A percentile compares a stretch with the other conserved stretches of the same genome.
These are phyloP conservation scores for Cephus runcator DNA, from an alignment of 2,888 invertebrate species.

Conservation along the genomic window DNA sequence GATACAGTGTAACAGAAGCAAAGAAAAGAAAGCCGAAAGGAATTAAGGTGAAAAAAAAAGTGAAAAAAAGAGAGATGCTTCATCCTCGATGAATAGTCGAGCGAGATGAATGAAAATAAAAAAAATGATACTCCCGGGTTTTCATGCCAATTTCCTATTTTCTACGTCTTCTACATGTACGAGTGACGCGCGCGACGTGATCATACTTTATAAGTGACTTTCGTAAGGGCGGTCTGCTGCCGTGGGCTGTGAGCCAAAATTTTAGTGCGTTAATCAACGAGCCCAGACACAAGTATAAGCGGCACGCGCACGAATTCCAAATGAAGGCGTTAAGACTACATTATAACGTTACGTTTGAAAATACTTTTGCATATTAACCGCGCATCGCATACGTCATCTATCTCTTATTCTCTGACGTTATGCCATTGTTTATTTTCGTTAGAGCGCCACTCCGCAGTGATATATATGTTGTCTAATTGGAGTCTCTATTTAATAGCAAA, in stretches of 20 bases:
- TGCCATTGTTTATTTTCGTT: not conserved
- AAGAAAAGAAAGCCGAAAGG: not conserved
- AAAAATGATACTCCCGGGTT: not conserved
- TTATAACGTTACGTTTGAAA: not conserved
- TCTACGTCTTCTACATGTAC: not conserved
- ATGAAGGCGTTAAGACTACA: not conserved
- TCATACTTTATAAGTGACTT: slow-evolving; percentile 1
- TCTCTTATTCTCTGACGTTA: not conserved
- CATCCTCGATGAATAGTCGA: not conserved
- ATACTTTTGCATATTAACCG: slow-evolving; percentile 1
- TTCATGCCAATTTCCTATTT: not conserved
- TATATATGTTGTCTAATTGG: slow-evolving; percentile 39
- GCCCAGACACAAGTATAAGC: not conserved
- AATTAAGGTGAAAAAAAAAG: not conserved
- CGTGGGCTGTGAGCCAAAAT: slow-evolving; percentile 37
- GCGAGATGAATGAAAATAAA: not conserved
- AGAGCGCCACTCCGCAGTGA: not conserved
- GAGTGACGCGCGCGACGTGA: slow-evolving; percentile 1
- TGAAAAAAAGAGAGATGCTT: not conserved
- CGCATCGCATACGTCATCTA: not conserved
- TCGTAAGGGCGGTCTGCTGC: slow-evolving; percentile 27
- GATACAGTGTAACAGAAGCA: not conserved
- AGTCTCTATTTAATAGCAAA: slow-evolving; percentile 22
- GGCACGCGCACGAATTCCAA: not conserved
- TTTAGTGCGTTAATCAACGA: slow-evolving; percentile 16